Conservation (phyloP, 2,888 invertebrate genomes). For the Melolontha melolontha region DNA sequence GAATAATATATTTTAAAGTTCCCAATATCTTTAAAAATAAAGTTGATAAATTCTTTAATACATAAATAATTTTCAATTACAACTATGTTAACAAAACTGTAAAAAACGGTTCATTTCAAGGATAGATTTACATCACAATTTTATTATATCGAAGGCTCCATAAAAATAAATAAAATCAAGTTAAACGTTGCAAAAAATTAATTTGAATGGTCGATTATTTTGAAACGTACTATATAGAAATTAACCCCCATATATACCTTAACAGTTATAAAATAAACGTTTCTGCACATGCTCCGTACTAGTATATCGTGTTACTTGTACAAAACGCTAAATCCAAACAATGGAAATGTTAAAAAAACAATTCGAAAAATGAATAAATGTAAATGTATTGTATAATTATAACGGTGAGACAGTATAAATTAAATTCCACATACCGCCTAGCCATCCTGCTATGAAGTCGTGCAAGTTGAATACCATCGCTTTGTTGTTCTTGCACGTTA, state of each 20-base stretch:
- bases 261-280: not conserved
- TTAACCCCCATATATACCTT: not conserved
- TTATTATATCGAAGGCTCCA: no score
- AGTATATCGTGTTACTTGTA: constrained; percentile 1
- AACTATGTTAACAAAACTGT: no score
- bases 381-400: constrained; percentile 3
- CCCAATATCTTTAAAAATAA: no score
- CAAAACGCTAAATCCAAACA: constrained; percentile 33
- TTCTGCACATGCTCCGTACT: constrained; percentile 29
- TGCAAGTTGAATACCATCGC: constrained; percentile 45
- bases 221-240: not conserved
- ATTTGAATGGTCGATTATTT: not conserved
- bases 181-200: no score
- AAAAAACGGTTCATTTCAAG: no score
- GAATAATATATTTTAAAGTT: no score
- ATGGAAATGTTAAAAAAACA: constrained; percentile 23
- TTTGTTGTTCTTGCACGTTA: not conserved
- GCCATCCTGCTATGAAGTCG: constrained; percentile 71
- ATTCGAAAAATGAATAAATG: not conserved
- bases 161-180: no score
- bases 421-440: constrained; percentile 66
- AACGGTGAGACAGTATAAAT: constrained; percentile 15
- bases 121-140: no score
- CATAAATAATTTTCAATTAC: no score
- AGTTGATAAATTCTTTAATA: no score